Base-by-base conservation (phyloP, 2,888 invertebrate genomes). In the Athripsodes cinereus region DNA sequence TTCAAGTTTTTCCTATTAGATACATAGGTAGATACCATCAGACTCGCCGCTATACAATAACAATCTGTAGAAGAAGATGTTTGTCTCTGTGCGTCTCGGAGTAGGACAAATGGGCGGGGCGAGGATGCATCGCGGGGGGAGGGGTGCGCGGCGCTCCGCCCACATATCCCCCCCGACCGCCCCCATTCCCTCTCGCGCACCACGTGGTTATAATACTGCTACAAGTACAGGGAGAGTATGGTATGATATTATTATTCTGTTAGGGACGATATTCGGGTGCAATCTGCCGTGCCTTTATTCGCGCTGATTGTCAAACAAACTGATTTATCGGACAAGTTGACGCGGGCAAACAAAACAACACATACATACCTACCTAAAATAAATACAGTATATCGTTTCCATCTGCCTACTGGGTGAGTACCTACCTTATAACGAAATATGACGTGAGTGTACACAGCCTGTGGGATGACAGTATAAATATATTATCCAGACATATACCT, bases 61-160 rank as follows among this genome's bases (percentile, higher is more conserved):
- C n/a, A n/a, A n/a, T n/a, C n/a, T n/a, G n/a, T n/a, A n/a, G n/a
- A n/a, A n/a, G n/a, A n/a, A n/a, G n/a, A n/a, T n/a, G n/a, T n/a
- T n/a, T 20, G 47, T 47, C 47, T 47, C 20, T 5, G 47, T 47
- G 19, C 47, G 47, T 47, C 47, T 47, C 11, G 5, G 16, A 47
- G n/a, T 13, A 11, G 47, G 19, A 20, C 11, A 20, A 47, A 20
- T 47, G 47, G 47, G 47, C 47, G 47, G 19, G 47, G 47, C 47
- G 20, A 8, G 3, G 51, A 13, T 51, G 51, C 51, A 34, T 3
- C 51, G 51, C 51, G 51, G 51, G 21, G 44, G 44, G 44, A 13
- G 44, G 18, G 44, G 44, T 8, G 6, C 10, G 10, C 2, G 2
- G 34, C 53, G 40, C n/a, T n/a, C n/a, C 53, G 18, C 11, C 53